Evolutionary conservation across 2,113 vertebrate species (phyloP), one percentile per base, ranked within the genome.

Genomic region (Notothenia rossii): DNA sequence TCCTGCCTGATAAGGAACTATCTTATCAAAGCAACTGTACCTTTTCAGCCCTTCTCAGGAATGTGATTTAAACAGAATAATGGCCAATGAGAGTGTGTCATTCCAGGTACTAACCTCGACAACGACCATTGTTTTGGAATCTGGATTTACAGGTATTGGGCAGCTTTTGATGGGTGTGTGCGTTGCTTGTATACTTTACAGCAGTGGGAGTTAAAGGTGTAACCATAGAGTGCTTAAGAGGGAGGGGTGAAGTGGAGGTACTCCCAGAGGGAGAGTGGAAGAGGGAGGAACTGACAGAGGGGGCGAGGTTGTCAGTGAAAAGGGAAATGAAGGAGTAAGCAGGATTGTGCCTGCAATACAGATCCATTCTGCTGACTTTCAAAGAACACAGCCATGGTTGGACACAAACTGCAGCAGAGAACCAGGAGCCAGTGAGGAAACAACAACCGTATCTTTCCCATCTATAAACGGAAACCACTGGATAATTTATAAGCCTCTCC

Each of bases 401-500:
- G 65, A 81, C 75, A 66, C 60, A 63, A 81, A 69, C 70, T 68
- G 81, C 59, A 82, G 62, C 66, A 72, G 43, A 73, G 72, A 82
- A 51, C 56, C 3, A 79, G 77, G 48, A 88, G 67, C 58, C 20
- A 69, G 71, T 91, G 80, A 89, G 75, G 72, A 49, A 79, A 81
- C 84, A 80, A 77, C 55, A 75, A 14, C 46, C 72, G 85, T 87
- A 86, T 90, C 87, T 80, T 87, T 83, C 61, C 76, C 83, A 85
- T 91, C 85, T 84, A 79, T 79, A 90, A 77, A 81, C 81, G 75
- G 88, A 91, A 87, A 72, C 64, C 70, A 67, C 80, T 91, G 86
- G 86, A 92, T 93, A 89, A 91, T 93, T 93, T 73, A 93, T 85
- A 84, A 88, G 87, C 81, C 89, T 92, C 86, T 89, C 85, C 56